Percentiles rank a stretch among this genome's conserved stretches.
Evolutionary conservation across 2,797 vertebrate species (phyloP).

Genomic region (Cebuella pygmaea): DNA sequence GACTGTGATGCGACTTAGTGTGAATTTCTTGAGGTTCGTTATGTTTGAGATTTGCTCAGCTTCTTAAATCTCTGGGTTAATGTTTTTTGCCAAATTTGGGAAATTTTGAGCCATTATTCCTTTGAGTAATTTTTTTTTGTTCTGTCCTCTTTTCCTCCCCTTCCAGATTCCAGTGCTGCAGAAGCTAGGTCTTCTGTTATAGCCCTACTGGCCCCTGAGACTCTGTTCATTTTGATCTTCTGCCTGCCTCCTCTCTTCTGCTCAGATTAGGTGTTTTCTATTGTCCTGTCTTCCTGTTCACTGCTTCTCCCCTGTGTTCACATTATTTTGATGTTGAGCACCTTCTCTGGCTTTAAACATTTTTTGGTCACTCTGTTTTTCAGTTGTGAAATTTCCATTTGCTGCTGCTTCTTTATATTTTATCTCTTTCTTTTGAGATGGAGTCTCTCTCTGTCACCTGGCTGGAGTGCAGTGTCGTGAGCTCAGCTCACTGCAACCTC

Average conservation of each 20-base stretch:
- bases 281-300: neutral
- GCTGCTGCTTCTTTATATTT: neutral
- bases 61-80: slow-evolving; percentile 7
- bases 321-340: rapidly evolving
- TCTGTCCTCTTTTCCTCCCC: neutral
- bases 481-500: too few relatives aligned
- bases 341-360: neutral
- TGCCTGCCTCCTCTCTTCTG: neutral
- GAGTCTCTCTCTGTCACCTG: too few relatives aligned
- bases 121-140: neutral
- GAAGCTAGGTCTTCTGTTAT: neutral
- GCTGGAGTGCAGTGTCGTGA: too few relatives aligned
- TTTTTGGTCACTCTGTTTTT: neutral
- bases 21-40: neutral
- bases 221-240: neutral
- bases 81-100: neutral
- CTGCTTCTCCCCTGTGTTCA: neutral
- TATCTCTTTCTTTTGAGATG: neutral
- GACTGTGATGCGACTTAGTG: neutral
- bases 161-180: neutral
- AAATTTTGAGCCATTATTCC: neutral
- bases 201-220: too few relatives aligned
- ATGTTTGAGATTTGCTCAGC: neutral
- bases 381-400: neutral
- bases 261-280: neutral